Evolutionary conservation across 2,888 invertebrate genomes (phyloP).

Genomic region (Pristionchus maxplancki): DNA sequence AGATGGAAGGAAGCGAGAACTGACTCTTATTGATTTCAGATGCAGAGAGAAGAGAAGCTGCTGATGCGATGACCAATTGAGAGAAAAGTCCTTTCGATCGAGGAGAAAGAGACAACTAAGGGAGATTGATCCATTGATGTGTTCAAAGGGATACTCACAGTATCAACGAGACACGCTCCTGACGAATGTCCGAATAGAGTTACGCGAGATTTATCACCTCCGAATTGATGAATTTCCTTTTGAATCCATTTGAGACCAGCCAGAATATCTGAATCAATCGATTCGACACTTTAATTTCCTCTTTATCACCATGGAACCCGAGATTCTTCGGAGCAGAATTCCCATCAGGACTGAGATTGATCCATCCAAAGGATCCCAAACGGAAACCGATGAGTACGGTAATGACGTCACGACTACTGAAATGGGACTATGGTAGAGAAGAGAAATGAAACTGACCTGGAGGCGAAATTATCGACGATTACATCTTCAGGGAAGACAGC

Average conservation of each 20-base stretch:
- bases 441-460: not conserved
- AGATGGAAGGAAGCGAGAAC: not conserved
- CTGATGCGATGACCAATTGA: conserved; percentile 33
- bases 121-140: not conserved
- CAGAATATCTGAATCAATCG: conserved; percentile 25
- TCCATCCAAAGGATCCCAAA: conserved; percentile 48
- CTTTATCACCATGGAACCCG: conserved; percentile 19
- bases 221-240: conserved; percentile 36
- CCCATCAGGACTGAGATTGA: conserved; percentile 6
- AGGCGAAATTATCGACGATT: conserved; percentile 37
- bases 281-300: not conserved
- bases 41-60: conserved; percentile 7
- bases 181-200: conserved; percentile 45
- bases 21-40: conserved; percentile 31
- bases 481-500: conserved; percentile 46
- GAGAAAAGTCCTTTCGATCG: conserved; percentile 31
- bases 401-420: conserved; percentile 41
- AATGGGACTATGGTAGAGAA: not conserved
- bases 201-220: conserved; percentile 8
- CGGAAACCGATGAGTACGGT: conserved; percentile 48
- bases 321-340: conserved; percentile 23
- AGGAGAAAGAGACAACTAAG: conserved; percentile 33
- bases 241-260: conserved; percentile 32
- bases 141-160: not conserved
- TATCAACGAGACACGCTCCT: conserved; percentile 31